A percentile compares a stretch with the other conserved stretches of the same genome.
These are phyloP conservation scores for Otolemur crassicaudatus DNA, from an alignment of 2,797 vertebrate genomes.

Conservation along the genomic window DNA sequence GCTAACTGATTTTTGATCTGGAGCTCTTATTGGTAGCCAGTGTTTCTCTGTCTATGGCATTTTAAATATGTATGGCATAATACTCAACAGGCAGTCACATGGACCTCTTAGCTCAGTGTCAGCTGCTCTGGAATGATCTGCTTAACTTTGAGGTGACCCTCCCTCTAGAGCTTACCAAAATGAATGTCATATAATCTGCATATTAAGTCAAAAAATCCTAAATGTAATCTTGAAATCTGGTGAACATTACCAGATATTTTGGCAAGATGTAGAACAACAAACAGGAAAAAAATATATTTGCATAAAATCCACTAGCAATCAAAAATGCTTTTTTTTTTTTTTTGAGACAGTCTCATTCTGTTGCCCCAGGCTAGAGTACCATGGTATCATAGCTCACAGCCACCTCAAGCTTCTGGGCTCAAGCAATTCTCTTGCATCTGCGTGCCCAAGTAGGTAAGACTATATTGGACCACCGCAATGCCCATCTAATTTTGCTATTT, in stretches of 20 bases:
- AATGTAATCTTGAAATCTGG: conserved; percentile 24
- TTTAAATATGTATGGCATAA: not conserved
- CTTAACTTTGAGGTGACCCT: not conserved
- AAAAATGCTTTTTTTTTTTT: not conserved
- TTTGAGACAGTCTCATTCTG: too few relatives aligned
- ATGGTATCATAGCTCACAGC: too few relatives aligned
- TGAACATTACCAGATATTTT: conserved; percentile 24
- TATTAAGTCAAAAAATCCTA: not conserved
- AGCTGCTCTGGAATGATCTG: not conserved
- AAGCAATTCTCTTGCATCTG: too few relatives aligned
- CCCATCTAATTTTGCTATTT: too few relatives aligned
- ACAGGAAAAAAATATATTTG: conserved; percentile 11
- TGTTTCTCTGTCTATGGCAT: conserved; percentile 10
- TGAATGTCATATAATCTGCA: not conserved
- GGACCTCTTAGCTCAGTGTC: not conserved
- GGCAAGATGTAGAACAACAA: not conserved
- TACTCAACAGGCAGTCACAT: conserved; percentile 2
- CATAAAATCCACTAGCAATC: conserved; percentile 2
- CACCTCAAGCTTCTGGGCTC: too few relatives aligned
- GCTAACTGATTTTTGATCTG: not conserved
- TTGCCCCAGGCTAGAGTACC: too few relatives aligned
- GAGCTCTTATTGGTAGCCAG: not conserved
- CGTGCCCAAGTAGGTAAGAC: too few relatives aligned
- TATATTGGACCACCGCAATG: too few relatives aligned
- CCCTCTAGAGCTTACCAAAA: conserved; percentile 13